Percentiles rank a stretch among this genome's conserved stretches.
These are phyloP conservation scores for Potamarius usumacintae DNA, from an alignment of 2,113 vertebrate species.

Conservation along the genomic window DNA sequence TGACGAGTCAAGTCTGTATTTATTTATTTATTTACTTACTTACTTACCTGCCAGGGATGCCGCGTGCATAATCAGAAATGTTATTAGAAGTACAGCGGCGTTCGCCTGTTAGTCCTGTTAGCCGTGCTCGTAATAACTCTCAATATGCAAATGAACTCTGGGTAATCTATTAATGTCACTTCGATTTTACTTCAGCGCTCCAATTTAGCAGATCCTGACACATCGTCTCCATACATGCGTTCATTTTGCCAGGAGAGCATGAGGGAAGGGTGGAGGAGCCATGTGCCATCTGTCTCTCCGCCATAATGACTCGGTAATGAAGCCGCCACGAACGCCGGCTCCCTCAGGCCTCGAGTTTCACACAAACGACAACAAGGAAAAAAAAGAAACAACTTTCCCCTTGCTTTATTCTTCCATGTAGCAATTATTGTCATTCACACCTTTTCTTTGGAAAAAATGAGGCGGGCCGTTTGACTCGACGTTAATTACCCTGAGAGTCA, in stretches of 20 bases:
- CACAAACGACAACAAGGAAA: conserved; percentile 27
- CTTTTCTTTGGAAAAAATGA: conserved; percentile 47
- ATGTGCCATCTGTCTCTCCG: conserved; percentile 71
- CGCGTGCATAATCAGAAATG: conserved; percentile 72
- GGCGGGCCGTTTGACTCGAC: conserved; percentile 62
- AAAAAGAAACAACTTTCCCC: conserved; percentile 67
- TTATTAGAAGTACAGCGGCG: conserved; percentile 66
- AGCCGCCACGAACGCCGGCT: conserved; percentile 56
- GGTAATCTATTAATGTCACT: conserved; percentile 79
- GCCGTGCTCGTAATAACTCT: conserved; percentile 66
- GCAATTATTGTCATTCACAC: conserved; percentile 71
- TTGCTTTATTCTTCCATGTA: conserved; percentile 65
- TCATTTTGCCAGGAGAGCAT: conserved; percentile 67
- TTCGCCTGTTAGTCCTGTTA: conserved; percentile 67
- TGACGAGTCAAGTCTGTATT: conserved; percentile 59
- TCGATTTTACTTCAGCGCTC: conserved; percentile 71
- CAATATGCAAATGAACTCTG: conserved; percentile 74
- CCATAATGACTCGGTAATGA: conserved; percentile 70
- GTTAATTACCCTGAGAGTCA: conserved; percentile 72
- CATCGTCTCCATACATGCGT: conserved; percentile 62
- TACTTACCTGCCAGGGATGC: conserved; percentile 66
- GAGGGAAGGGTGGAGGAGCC: conserved; percentile 54
- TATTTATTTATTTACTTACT: conserved; percentile 58
- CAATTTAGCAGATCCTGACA: conserved; percentile 73
- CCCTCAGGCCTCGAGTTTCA: conserved; percentile 58